A percentile compares a stretch with the other conserved stretches of the same genome.
phyloP scores from a whole-genome alignment of 1,140 invertebrate genomes.

The Drosophila saltans region DNA sequence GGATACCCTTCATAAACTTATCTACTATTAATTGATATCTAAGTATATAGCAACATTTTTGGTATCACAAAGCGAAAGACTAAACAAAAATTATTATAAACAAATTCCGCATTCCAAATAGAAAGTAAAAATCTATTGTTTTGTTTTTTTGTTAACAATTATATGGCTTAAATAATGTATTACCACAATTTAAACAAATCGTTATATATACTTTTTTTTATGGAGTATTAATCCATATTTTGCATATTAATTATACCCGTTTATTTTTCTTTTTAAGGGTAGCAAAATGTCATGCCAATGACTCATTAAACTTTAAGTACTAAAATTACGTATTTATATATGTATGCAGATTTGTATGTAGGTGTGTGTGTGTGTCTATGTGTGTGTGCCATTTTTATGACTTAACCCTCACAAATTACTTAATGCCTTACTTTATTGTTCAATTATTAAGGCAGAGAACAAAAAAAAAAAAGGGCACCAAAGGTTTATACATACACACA shows the following conservation, averaged over 20 bases:
- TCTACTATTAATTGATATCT: too few species aligned
- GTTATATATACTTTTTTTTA: too few species aligned
- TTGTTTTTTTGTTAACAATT: too few species aligned
- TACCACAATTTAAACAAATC: too few species aligned
- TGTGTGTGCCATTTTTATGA: constrained; percentile 59
- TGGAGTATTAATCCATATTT: not conserved
- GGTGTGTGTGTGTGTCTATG: constrained; percentile 5
- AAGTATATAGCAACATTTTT: too few species aligned
- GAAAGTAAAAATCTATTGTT: too few species aligned
- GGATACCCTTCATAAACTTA: too few species aligned
- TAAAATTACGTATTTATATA: constrained; percentile 74
- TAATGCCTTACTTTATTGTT: constrained; percentile 77
- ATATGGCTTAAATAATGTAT: too few species aligned
- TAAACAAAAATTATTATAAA: too few species aligned
- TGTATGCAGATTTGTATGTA: constrained; percentile 2
- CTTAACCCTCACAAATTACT: constrained; percentile 74
- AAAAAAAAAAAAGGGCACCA: constrained; percentile 27
- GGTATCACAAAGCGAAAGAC: too few species aligned
- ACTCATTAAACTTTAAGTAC: constrained; percentile 74
- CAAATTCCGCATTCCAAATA: too few species aligned
- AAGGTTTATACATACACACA: constrained; percentile 66
- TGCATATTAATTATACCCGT: not conserved
- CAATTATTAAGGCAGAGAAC: constrained; percentile 67
- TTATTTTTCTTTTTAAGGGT: not conserved
- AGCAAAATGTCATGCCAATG: constrained; percentile 71